Percentiles rank a stretch among this genome's conserved stretches.
Evolutionary conservation across 2,797 vertebrate species (phyloP).

Genomic region (Cephalopachus bancanus): DNA sequence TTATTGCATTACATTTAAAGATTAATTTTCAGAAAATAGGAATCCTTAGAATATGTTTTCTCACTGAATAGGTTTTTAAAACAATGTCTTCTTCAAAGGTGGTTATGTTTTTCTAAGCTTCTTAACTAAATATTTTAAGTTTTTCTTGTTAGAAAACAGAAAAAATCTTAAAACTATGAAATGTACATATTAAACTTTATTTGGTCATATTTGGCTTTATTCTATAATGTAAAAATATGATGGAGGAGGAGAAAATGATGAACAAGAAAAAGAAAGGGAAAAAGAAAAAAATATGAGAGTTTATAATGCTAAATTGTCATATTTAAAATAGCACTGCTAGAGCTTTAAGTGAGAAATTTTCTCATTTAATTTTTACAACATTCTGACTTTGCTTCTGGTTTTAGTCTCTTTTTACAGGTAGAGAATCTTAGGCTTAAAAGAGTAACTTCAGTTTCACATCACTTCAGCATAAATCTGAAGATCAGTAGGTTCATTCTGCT

Average conservation of each 20-base stretch:
- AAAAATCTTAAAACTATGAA: background rate
- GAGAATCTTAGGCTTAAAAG: background rate
- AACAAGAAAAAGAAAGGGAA: background rate
- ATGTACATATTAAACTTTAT: background rate
- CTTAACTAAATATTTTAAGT: background rate
- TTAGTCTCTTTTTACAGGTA: background rate
- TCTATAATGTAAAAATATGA: background rate
- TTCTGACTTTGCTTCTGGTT: background rate
- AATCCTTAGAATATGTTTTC: background rate
- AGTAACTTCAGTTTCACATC: background rate
- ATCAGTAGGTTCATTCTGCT: background rate
- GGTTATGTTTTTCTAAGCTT: background rate
- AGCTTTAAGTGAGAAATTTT: background rate
- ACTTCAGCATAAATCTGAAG: background rate
- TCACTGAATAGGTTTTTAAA: background rate
- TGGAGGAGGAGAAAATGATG: background rate
- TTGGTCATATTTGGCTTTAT: background rate
- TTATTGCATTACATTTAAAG: background rate
- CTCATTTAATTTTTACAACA: slow-evolving; percentile 17
- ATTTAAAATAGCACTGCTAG: background rate
- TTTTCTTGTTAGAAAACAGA: slow-evolving; percentile 5
- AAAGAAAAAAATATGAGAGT: background rate
- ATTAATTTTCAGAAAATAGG: background rate
- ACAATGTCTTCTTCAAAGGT: background rate
- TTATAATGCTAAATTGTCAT: background rate